Evolutionary conservation across 1,140 invertebrate genomes (phyloP), one percentile per base, ranked within the genome.

Genomic region (Cydia strobilella): DNA sequence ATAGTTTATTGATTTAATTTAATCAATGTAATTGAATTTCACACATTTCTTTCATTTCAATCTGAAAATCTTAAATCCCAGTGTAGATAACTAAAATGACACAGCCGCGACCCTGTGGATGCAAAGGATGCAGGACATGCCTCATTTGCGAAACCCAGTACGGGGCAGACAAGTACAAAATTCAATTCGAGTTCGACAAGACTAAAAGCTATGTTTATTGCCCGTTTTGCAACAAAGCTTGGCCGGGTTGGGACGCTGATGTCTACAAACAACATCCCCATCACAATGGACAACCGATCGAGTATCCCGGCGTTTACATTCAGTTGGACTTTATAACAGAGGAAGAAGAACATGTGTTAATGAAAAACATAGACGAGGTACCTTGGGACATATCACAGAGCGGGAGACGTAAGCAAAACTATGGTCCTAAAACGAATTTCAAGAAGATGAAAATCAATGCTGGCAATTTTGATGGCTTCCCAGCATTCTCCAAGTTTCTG

Each of bases 341-440:
- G 69, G 85, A 94, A 48, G 98, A 99, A 92, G 96, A 97, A 84
- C 76, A 85, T 0, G 77, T 86, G 13, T 90, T 99, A 20, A 94
- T 97, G 45, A 82, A 93, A 66, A 93, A 94, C 20, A 95, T 99
- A 69, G 97, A 99, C 91, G 87, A 94, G 73, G 93, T 98, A 69
- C 95, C 96, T 4, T 99, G 99, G 98, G 95, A 96, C 77, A 93
- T 94, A 45, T 99, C 99, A 1, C 99, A 99, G 93, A 99, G 98
- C 91, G 99, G 99, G 3, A 94, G 99, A 73, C 95, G 97, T 77
- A 99, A 99, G 92, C 98, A 99, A 95, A 99, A 99, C 93, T 99
- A 96, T 94, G 99, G 99, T 13, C 99, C 99, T 3, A 99, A 99
- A 93, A 98, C 98, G 25, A 99, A 99, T 93, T 99, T 99, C 86